A percentile compares a stretch with the other conserved stretches of the same genome.
Evolutionary conservation across 2,797 vertebrate genomes (phyloP).

Genomic region (Helicolenus hilgendorfi): DNA sequence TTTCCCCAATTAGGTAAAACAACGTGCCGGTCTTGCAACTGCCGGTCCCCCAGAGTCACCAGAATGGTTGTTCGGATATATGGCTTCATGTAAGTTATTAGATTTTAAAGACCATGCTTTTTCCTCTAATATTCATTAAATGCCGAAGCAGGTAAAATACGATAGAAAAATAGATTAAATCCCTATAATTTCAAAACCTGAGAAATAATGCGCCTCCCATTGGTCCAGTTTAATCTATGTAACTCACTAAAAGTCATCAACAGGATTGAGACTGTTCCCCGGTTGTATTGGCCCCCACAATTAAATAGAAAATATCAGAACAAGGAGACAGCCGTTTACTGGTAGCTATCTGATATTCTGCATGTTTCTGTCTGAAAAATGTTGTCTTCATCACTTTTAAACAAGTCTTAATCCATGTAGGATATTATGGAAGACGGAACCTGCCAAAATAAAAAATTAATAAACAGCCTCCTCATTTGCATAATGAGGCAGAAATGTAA

Average conservation of each 20-base stretch:
- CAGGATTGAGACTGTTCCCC: neutral
- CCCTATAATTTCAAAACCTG: neutral
- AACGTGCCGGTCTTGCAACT: constrained; percentile 21
- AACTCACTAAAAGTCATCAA: neutral
- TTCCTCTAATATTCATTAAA: constrained; percentile 6
- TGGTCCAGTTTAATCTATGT: neutral
- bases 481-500: too few species aligned
- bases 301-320: neutral
- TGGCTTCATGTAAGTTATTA: constrained; percentile 45
- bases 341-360: neutral
- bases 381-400: neutral
- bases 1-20: constrained; percentile 47
- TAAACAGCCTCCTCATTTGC: too few species aligned
- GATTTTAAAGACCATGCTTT: neutral
- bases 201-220: neutral
- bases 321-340: neutral
- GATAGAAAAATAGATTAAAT: constrained; percentile 18
- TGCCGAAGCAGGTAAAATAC: constrained; percentile 14
- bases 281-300: neutral
- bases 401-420: neutral
- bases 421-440: neutral
- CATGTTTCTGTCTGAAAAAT: neutral
- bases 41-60: constrained; percentile 23
- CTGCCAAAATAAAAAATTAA: neutral
- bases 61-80: constrained; percentile 10